These are phyloP conservation scores for Ectobius pallidus DNA, from an alignment of 2,888 invertebrate genomes.

Conservation along the genomic window DNA sequence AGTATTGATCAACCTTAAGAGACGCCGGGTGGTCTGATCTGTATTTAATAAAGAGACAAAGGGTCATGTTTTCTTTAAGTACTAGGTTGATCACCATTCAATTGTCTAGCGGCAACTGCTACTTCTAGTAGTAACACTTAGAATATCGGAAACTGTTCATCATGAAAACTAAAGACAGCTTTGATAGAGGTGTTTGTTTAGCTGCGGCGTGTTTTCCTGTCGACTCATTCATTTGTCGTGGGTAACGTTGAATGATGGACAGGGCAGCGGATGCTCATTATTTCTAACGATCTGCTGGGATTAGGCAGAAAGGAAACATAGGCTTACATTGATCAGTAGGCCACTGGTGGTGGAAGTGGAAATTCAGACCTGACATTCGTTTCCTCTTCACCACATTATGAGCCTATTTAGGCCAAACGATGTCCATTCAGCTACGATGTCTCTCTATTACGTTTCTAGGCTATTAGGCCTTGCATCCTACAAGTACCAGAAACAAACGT, in stretches of 20 bases:
- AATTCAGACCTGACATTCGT: no score
- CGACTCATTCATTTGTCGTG: neutral
- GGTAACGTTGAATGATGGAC: neutral
- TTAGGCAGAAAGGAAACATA: neutral
- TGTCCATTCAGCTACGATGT: neutral
- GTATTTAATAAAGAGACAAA: no score
- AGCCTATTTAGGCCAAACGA: neutral
- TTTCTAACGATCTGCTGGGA: neutral
- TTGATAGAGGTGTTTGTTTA: neutral
- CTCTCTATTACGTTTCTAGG: constrained; percentile 6
- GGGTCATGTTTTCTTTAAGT: no score
- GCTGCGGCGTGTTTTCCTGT: constrained; percentile 7
- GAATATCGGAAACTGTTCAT: constrained; percentile 1
- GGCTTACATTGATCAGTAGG: neutral
- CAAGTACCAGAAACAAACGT: neutral
- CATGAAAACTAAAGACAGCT: neutral
- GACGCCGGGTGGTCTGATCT: no score
- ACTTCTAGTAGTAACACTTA: no score
- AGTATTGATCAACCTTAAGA: no score
- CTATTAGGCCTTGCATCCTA: neutral
- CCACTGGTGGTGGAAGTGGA: neutral
- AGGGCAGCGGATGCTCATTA: neutral
- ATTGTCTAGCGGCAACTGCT: no score
- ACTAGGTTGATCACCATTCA: no score
- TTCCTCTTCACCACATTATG: no score